Conservation (phyloP, 2,888 invertebrate genomes). For the Temnothorax ravouxi region DNA sequence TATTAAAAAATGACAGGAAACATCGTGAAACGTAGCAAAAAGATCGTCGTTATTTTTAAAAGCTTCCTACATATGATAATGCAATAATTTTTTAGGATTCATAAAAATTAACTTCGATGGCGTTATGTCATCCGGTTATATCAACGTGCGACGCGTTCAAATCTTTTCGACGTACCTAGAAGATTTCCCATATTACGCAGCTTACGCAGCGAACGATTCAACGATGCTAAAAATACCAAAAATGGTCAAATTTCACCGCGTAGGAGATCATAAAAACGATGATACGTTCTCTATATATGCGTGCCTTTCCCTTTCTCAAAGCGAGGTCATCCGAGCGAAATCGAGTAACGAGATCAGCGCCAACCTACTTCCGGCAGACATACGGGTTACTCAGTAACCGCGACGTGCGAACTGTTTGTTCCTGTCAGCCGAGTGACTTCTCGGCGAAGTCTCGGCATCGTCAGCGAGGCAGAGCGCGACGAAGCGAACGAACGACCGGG, state of each 20-base stretch:
- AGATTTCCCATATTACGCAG: neutral
- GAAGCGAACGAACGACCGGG: slow-evolving; percentile 66
- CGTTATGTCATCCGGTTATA: neutral
- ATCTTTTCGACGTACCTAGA: neutral
- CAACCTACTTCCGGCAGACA: slow-evolving; percentile 53
- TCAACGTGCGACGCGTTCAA: neutral
- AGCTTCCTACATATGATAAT: neutral
- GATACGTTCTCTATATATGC: neutral
- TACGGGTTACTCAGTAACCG: slow-evolving; percentile 45
- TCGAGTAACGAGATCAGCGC: slow-evolving; percentile 49
- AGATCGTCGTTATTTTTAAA: neutral
- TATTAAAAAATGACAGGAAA: neutral
- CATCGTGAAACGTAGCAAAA: neutral
- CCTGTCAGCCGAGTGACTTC: slow-evolving; percentile 63
- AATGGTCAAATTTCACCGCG: slow-evolving; percentile 24
- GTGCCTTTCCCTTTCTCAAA: slow-evolving; percentile 52
- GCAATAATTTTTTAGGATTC: neutral
- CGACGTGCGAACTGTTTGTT: slow-evolving; percentile 62
- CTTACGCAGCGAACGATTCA: neutral
- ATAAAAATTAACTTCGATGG: neutral
- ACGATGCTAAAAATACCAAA: neutral
- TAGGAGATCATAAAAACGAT: slow-evolving; percentile 29
- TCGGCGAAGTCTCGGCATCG: slow-evolving; percentile 46
- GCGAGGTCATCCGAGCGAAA: slow-evolving; percentile 53
- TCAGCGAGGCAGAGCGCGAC: slow-evolving; percentile 62